Evolutionary conservation across 2,888 invertebrate genomes (phyloP).

Genomic region (Pseudococcus jackbeardsleyi): DNA sequence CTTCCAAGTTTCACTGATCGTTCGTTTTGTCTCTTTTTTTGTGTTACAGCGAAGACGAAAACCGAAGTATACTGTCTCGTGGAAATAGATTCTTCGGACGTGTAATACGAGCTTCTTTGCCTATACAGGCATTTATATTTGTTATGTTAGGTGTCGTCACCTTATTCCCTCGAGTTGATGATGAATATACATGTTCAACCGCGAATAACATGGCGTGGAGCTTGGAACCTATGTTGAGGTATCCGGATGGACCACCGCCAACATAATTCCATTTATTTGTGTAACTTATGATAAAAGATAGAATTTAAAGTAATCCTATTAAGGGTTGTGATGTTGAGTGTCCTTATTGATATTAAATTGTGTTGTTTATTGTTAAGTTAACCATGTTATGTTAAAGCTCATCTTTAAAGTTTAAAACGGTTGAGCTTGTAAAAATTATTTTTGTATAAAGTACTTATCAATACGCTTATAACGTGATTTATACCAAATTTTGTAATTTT

Average conservation of each 20-base stretch:
- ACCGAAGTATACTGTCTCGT: constrained; percentile 76
- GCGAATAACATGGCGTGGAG: constrained; percentile 86
- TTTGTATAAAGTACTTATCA: constrained; percentile 36
- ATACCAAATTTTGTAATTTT: constrained; percentile 52
- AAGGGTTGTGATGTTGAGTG: constrained; percentile 51
- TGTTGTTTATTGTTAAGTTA: constrained; percentile 50
- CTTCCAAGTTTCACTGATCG: neutral
- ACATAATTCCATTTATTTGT: constrained; percentile 73
- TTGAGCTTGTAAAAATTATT: constrained; percentile 57
- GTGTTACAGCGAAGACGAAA: constrained; percentile 71
- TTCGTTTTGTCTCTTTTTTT: constrained; percentile 25
- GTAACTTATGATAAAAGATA: neutral
- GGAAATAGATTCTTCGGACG: constrained; percentile 89
- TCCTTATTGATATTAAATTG: constrained; percentile 34
- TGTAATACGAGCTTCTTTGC: constrained; percentile 91
- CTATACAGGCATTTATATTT: constrained; percentile 94
- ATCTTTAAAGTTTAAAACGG: constrained; percentile 31
- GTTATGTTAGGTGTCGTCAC: constrained; percentile 93
- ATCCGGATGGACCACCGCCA: constrained; percentile 94
- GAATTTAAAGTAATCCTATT: constrained; percentile 20
- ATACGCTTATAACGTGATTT: constrained; percentile 56
- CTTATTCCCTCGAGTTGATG: constrained; percentile 89
- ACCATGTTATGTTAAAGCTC: constrained; percentile 51
- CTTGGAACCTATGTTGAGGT: constrained; percentile 89
- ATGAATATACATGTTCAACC: constrained; percentile 87